These are phyloP conservation scores for Oncorhynchus clarkii DNA, from an alignment of 2,113 vertebrate species.

Conservation along the genomic window DNA sequence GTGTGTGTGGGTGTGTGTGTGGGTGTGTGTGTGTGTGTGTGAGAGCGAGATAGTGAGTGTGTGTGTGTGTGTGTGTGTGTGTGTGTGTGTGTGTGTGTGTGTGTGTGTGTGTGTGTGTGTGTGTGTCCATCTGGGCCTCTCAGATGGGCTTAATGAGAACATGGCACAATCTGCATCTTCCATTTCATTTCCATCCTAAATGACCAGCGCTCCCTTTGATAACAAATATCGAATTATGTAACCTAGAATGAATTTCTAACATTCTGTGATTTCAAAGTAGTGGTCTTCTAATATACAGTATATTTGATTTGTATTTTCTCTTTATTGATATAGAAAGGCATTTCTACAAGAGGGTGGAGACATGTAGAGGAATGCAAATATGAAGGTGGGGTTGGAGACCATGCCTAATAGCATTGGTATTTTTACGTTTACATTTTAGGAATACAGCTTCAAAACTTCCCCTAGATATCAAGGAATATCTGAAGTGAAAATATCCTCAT, in stretches of 20 bases:
- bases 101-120: slow-evolving; percentile 9
- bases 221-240: slow-evolving; percentile 1
- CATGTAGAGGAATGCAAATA: too few relatives aligned
- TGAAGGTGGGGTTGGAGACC: too few relatives aligned
- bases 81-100: background rate
- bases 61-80: background rate
- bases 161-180: slow-evolving; percentile 5
- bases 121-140: slow-evolving; percentile 40
- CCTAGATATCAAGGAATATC: too few relatives aligned
- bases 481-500: too few relatives aligned
- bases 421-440: too few relatives aligned
- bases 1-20: slow-evolving; percentile 15
- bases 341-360: too few relatives aligned
- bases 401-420: too few relatives aligned
- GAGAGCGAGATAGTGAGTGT: background rate
- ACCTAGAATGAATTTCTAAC: slow-evolving; percentile 4
- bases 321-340: too few relatives aligned
- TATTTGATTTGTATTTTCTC: too few relatives aligned
- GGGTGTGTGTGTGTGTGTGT: slow-evolving; percentile 1
- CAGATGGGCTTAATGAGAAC: slow-evolving; percentile 38
- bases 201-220: background rate
- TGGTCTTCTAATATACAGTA: background rate
- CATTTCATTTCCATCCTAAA: slow-evolving; percentile 27
- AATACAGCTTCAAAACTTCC: too few relatives aligned
- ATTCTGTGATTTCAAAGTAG: too few relatives aligned